Evolutionary conservation across 2,113 vertebrate species (phyloP).

Genomic region (Gulo gulo): DNA sequence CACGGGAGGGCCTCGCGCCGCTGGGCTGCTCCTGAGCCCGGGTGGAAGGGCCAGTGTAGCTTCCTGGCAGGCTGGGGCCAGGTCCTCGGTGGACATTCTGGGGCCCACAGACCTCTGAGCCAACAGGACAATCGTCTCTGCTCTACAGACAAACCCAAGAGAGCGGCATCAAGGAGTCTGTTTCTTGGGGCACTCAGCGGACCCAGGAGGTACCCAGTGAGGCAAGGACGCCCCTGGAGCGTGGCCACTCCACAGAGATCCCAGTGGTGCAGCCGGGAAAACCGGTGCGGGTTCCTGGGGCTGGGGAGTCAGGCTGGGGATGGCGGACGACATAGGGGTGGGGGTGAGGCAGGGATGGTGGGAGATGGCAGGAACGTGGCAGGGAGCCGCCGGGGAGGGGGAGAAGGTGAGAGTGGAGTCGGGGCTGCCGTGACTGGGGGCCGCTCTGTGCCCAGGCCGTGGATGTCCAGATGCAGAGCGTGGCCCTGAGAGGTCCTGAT

Average conservation of each 20-base stretch:
- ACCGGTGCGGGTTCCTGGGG: neutral
- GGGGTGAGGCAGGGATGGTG: neutral
- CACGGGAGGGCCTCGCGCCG: accelerated
- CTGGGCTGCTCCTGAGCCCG: too few relatives aligned
- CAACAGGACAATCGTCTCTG: neutral
- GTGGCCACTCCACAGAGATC: constrained; percentile 90
- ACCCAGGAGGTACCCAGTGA: constrained; percentile 84
- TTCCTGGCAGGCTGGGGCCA: neutral
- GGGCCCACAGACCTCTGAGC: neutral
- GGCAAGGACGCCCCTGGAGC: constrained; percentile 83
- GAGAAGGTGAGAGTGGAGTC: neutral
- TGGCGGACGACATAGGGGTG: neutral
- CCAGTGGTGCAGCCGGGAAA: constrained; percentile 78
- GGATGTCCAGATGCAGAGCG: constrained; percentile 88
- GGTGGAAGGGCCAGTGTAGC: neutral
- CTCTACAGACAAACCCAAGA: constrained; percentile 83
- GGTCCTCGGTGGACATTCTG: too few relatives aligned
- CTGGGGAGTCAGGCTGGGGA: neutral
- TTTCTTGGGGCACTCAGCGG: constrained; percentile 90
- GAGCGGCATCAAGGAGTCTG: constrained; percentile 86
- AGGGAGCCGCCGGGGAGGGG: neutral
- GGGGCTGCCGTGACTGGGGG: neutral
- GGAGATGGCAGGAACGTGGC: neutral
- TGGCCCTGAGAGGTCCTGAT: constrained; percentile 84
- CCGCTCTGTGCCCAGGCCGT: constrained; percentile 82